Percentiles rank a stretch among this genome's conserved stretches.
Evolutionary conservation across 2,113 vertebrate genomes (phyloP).

Genomic region (Lepus americanus): DNA sequence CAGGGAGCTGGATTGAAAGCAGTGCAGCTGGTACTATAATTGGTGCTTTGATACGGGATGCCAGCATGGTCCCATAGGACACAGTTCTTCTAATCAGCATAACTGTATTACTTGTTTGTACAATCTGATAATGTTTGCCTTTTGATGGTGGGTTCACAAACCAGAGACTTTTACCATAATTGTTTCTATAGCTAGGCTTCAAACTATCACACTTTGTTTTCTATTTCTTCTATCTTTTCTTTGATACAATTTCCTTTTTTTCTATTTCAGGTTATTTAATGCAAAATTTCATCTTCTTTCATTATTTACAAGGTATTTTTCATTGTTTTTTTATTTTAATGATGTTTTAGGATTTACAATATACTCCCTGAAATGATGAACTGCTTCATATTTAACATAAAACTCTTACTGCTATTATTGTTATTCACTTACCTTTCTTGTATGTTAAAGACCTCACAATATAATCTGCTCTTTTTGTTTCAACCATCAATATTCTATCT

Average conservation of each 20-base stretch:
- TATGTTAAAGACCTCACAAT: not conserved
- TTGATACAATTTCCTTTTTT: not conserved
- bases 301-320: not conserved
- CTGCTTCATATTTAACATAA: not conserved
- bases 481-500: not conserved
- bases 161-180: not conserved
- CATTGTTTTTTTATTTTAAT: not conserved
- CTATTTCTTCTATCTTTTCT: not conserved
- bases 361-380: not conserved
- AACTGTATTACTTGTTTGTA: not conserved
- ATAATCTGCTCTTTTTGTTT: not conserved
- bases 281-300: too few relatives aligned
- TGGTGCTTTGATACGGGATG: too few relatives aligned
- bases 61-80: too few relatives aligned
- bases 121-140: not conserved
- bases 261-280: not conserved
- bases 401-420: not conserved
- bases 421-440: not conserved
- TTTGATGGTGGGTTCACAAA: not conserved
- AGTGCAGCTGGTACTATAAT: too few relatives aligned
- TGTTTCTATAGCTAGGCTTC: not conserved
- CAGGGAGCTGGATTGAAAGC: too few relatives aligned
- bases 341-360: not conserved
- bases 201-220: not conserved
- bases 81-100: not conserved